A percentile compares a stretch with the other conserved stretches of the same genome.
Conservation (phyloP, 2,888 invertebrate species). For the Ornithoptera priamus region DNA sequence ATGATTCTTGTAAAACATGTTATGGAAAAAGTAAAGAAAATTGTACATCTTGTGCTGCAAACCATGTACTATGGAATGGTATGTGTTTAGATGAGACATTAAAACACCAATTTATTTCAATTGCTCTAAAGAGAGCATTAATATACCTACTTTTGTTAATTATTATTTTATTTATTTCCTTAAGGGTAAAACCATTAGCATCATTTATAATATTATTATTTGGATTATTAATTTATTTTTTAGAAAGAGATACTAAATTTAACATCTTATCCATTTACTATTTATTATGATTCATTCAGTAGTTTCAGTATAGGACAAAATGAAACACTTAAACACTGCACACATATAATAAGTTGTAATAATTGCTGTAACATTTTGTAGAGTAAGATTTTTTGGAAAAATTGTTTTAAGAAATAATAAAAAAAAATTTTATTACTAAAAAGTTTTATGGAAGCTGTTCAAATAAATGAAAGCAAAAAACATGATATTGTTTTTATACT, state of each 20-base stretch:
- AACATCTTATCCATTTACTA: constrained; percentile 42
- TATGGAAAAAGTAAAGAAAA: constrained; percentile 91
- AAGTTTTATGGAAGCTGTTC: no score
- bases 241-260: constrained; percentile 47
- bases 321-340: no score
- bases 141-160: constrained; percentile 54
- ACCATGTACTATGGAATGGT: constrained; percentile 52
- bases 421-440: no score
- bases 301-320: no score
- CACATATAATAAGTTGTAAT: no score
- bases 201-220: constrained; percentile 48
- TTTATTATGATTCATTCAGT: background rate
- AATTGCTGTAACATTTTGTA: no score
- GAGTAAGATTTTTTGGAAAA: no score
- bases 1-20: constrained; percentile 90
- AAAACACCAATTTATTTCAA: constrained; percentile 32
- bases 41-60: constrained; percentile 86
- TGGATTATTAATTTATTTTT: constrained; percentile 52
- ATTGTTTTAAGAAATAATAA: no score
- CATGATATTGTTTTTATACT: no score
- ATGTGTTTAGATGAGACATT: constrained; percentile 57
- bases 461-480: no score
- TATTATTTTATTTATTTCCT: constrained; percentile 48
- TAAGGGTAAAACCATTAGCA: constrained; percentile 46
- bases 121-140: constrained; percentile 44